Percentiles rank a stretch among this genome's conserved stretches.
phyloP scores from a whole-genome alignment of 2,888 invertebrate genomes.

The Zygaena filipendulae region DNA sequence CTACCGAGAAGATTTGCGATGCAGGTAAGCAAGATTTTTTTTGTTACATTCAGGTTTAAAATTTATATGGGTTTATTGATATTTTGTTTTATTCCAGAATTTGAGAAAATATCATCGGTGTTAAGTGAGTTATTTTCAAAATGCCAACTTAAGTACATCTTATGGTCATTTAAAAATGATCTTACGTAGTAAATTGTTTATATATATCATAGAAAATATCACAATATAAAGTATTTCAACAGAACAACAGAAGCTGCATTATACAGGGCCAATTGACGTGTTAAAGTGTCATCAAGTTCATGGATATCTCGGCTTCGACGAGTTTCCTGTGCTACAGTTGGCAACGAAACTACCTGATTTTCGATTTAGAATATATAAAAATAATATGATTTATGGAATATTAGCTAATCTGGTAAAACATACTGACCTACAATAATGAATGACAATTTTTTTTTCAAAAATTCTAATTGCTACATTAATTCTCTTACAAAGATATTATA shows the following conservation, averaged over 20 bases:
- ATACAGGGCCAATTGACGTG: conserved; percentile 36
- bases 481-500: no score
- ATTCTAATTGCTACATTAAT: no score
- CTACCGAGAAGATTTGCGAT: conserved; percentile 41
- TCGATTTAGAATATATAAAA: conserved; percentile 72
- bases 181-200: no score
- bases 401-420: conserved; percentile 66
- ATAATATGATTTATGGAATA: conserved; percentile 74
- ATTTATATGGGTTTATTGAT: no score
- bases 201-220: no score
- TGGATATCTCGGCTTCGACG: conserved; percentile 45
- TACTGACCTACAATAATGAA: no score
- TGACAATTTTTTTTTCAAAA: no score
- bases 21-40: conserved; percentile 34
- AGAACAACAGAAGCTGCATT: conserved; percentile 38
- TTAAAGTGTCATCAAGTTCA: conserved; percentile 22
- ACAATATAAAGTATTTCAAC: no score
- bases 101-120: conserved; percentile 21
- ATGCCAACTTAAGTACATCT: no score
- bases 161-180: no score
- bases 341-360: conserved; percentile 73
- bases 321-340: conserved; percentile 75
- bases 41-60: no score
- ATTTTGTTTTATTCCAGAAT: conserved; percentile 32
- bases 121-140: no score